Conservation (phyloP, 1,140 invertebrate species). For the Zophobas atratus region DNA sequence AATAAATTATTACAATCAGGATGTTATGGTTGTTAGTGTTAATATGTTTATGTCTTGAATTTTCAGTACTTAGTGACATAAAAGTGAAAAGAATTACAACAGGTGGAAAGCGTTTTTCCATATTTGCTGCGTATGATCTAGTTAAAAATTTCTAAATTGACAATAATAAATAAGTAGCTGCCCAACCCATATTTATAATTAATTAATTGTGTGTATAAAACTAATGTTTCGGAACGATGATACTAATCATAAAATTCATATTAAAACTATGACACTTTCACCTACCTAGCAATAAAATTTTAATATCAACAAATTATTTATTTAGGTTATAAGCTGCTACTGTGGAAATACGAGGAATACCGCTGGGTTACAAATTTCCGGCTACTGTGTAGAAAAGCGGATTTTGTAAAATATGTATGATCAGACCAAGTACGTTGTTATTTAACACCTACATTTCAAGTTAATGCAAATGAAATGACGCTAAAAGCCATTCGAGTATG, state of each 20-base stretch:
- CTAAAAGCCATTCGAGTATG: too few species aligned
- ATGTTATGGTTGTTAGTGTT: too few species aligned
- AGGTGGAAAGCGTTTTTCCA: slow-evolving; percentile 27
- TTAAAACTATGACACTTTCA: slow-evolving; percentile 20
- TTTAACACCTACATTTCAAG: neutral
- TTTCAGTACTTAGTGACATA: too few species aligned
- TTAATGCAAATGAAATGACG: too few species aligned
- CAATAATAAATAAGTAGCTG: slow-evolving; percentile 1
- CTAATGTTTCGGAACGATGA: slow-evolving; percentile 8
- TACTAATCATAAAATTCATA: slow-evolving; percentile 25
- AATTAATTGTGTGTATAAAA: slow-evolving; percentile 15
- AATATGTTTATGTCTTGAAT: too few species aligned
- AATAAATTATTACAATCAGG: too few species aligned
- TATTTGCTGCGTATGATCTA: neutral
- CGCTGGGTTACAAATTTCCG: neutral
- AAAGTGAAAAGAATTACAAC: neutral
- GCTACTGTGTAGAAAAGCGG: neutral
- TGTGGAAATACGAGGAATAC: neutral
- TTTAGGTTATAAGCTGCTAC: neutral
- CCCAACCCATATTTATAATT: slow-evolving; percentile 29
- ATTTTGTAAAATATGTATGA: slow-evolving; percentile 9
- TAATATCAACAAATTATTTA: neutral
- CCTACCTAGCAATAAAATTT: slow-evolving; percentile 9
- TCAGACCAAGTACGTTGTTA: neutral
- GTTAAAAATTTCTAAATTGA: slow-evolving; percentile 2